A percentile compares a stretch with the other conserved stretches of the same genome.
Conservation (phyloP, 2,113 vertebrate genomes). For the Erythrocercus mccallii region DNA sequence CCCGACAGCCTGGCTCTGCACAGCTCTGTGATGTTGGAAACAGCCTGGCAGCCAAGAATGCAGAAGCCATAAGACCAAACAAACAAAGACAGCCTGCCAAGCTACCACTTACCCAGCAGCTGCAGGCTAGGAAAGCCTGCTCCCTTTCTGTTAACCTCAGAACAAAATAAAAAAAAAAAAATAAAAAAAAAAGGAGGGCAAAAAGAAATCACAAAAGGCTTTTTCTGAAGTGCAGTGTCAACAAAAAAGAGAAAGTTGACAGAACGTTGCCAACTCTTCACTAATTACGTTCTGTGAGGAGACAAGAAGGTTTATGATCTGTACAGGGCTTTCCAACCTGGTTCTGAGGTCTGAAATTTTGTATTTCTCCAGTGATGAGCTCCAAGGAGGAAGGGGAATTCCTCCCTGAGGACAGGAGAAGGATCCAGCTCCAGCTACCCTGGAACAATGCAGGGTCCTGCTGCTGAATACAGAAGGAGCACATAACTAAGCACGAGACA, state of each 20-base stretch:
- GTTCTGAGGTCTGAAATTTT: not conserved
- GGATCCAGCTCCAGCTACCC: not conserved
- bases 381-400: not conserved
- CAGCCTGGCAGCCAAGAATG: conserved; percentile 4
- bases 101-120: not conserved
- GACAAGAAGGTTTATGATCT: not conserved
- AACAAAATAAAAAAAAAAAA: not conserved
- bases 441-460: not conserved
- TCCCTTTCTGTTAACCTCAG: not conserved
- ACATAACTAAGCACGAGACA: not conserved
- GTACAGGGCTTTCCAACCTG: not conserved
- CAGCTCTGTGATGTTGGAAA: not conserved
- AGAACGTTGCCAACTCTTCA: not conserved
- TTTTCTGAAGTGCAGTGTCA: not conserved
- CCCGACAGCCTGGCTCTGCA: not conserved
- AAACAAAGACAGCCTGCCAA: conserved; percentile 23
- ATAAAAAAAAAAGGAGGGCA: too few species aligned
- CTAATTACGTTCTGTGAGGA: not conserved
- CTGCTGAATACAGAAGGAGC: not conserved
- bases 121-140: conserved; percentile 45
- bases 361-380: not conserved
- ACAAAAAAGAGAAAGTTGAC: not conserved
- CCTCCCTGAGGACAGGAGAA: not conserved
- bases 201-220: not conserved
- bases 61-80: conserved; percentile 5